These are phyloP conservation scores for Sylvicola cinctus DNA, from an alignment of 2,888 invertebrate species.

Conservation along the genomic window DNA sequence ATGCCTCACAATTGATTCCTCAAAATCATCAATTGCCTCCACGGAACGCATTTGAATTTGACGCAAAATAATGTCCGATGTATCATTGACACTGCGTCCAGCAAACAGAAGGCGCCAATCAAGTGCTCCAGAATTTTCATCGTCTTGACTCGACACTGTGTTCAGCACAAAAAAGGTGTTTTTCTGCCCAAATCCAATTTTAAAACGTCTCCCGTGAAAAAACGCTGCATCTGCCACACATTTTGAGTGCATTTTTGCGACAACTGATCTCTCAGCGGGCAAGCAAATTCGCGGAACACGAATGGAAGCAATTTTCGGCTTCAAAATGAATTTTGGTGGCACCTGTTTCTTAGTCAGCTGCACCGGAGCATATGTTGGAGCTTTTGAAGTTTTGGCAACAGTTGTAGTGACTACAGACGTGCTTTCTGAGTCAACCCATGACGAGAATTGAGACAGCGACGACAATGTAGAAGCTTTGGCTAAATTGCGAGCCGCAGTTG, in stretches of 20 bases:
- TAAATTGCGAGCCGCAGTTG: too few relatives aligned
- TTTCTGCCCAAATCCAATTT: slow-evolving; percentile 55
- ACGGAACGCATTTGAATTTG: slow-evolving; percentile 16
- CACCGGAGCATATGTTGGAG: too few relatives aligned
- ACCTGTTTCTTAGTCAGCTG: slow-evolving; percentile 6
- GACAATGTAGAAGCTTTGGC: too few relatives aligned
- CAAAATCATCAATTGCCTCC: slow-evolving; percentile 11
- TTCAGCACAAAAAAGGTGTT: slow-evolving; percentile 33
- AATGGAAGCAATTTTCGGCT: slow-evolving; percentile 25
- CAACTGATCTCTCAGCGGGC: slow-evolving; percentile 21
- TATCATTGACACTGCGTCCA: slow-evolving; percentile 15
- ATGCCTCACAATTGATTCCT: slow-evolving; percentile 38
- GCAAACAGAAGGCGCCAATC: slow-evolving; percentile 10
- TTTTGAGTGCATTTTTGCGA: slow-evolving; percentile 15
- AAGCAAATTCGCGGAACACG: slow-evolving; percentile 23
- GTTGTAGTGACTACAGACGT: too few relatives aligned
- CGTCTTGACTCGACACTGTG: slow-evolving; percentile 13
- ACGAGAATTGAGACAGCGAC: too few relatives aligned
- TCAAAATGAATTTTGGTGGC: slow-evolving; percentile 15
- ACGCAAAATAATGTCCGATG: slow-evolving; percentile 15
- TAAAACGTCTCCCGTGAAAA: slow-evolving; percentile 40
- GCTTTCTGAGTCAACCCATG: too few relatives aligned
- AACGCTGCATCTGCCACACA: slow-evolving; percentile 35
- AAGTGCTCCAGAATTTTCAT: background rate
- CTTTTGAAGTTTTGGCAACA: too few relatives aligned